Evolutionary conservation across 2,113 vertebrate species (phyloP), one percentile per base, ranked within the genome.

Genomic region (Heterotilapia buettikoferi): DNA sequence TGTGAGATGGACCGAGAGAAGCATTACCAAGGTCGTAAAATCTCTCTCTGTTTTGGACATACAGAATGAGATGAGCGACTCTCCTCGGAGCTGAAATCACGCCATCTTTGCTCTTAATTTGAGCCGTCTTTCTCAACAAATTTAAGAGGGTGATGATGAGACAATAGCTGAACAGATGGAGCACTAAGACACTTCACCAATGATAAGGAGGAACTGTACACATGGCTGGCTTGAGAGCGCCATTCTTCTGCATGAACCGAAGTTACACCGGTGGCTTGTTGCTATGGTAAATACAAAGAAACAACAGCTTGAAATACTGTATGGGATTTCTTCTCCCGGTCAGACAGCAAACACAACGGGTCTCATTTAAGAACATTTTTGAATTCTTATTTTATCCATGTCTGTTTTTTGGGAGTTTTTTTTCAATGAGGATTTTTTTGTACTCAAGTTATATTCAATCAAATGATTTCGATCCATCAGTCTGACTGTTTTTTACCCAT

Each of bases 131-230:
- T 33, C 47, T 84, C 43, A 80, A 79, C 40, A 84, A 66, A 76
- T 90, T 63, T 85, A 53, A 93, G 88, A 86, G 31, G 61, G 73
- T 12, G 84, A 83, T 16, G 82, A 40, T 86, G 89, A 94, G 87
- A 90, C 93, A 91, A 90, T 81, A 87, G 86, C 83, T 87, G 91
- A 93, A 80, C 94, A 95, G 93, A 95, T 91, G 93, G 93, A 88
- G 89, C 92, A 88, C 61, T 68, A 82, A 90, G 90, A 94, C 92
- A 90, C 90, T 90, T 90, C 66, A 83, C 40, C 66, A 52, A 19
- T 26, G 91, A 63, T 79, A 86, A 86, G 87, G 50, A 91, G 86
- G 90, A 90, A 91, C 89, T 85, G 89, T 82, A 84, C 92, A 91
- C 91, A 88, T 3, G 66, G 80, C 86, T 84, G 54, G 85, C 73